Evolutionary conservation across 2,797 vertebrate genomes (phyloP), one percentile per base, ranked within the genome.

Genomic region (Taenioides sp.): DNA sequence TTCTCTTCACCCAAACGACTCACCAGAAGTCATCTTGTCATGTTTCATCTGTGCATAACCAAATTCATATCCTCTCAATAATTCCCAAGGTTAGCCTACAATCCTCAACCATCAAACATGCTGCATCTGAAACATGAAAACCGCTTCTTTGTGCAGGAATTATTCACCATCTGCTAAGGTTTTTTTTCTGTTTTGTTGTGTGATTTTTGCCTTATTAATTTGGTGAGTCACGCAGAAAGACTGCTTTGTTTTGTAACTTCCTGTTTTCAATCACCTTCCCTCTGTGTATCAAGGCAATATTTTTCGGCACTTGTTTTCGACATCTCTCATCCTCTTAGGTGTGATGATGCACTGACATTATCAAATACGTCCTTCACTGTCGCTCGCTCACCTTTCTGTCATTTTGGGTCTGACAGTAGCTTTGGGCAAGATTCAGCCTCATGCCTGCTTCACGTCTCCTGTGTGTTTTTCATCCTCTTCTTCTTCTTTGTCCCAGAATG

Each of bases 341-440:
- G 65, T 87, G 81, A 88, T 67, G 74, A 83, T 73, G 81, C 71
- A 22, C 40, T 52, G 23, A 77, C 76, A 81, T 88, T 78, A 82
- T 64, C 76, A 85, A 85, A 82, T 70, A 65, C 40, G 81, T 79
- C 86, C 82, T 88, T 81, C 76, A 72, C n/a, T 78, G 66, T 75
- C 69, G 81, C 69, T 68, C 69, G 79, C 77, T 87, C 80, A 84
- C 80, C 77, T 85, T 73, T 78, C 34, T 73, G 75, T 87, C 76
- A 78, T 84, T 79, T 80, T 50, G 69, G 79, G 82, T 85, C 70
- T 83, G 77, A 87, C 78, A 76, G 76, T 79, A 81, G 84, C 85
- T 87, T 78, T 80, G 73, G 76, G 84, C 81, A 79, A 79, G 78
- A 79, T 84, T 86, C 52, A 18, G 49, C 83, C 85, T 86, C 87